phyloP scores from a whole-genome alignment of 1,140 invertebrate genomes.

The Brachionus plicatilis region DNA sequence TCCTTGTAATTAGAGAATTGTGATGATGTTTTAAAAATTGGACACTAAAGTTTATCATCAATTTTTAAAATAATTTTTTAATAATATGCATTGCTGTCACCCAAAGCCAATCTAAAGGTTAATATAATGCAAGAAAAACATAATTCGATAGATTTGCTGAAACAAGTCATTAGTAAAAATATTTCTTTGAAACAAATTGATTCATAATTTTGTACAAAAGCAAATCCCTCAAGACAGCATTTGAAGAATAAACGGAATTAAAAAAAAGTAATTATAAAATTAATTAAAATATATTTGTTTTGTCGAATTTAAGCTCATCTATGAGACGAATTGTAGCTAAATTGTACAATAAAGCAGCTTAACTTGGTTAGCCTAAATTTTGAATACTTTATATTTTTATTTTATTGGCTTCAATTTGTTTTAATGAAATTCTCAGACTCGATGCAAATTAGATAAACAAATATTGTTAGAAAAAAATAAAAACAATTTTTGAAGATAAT shows the following conservation, averaged over 20 bases:
- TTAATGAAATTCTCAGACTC: slow-evolving; percentile 32
- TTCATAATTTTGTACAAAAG: background rate
- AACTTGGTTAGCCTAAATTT: background rate
- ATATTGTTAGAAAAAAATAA: background rate
- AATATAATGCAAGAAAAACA: background rate
- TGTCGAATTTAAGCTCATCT: background rate
- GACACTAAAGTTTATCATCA: background rate
- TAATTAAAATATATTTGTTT: background rate
- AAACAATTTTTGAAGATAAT: background rate
- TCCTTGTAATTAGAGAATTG: background rate
- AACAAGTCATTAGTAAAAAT: background rate
- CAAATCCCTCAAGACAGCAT: background rate
- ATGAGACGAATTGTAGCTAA: background rate
- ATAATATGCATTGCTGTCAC: background rate
- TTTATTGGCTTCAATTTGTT: background rate
- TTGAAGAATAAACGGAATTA: background rate
- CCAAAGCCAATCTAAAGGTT: background rate
- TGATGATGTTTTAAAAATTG: background rate
- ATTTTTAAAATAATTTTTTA: background rate
- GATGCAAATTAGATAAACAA: slow-evolving; percentile 34
- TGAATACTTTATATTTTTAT: background rate
- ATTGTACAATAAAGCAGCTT: background rate
- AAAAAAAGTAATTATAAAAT: slow-evolving; percentile 4
- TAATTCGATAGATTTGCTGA: background rate
- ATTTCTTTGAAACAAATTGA: background rate